Percentiles rank a stretch among this genome's conserved stretches.
Evolutionary conservation across 2,113 vertebrate species (phyloP).

Genomic region (Chaetodon auriga): DNA sequence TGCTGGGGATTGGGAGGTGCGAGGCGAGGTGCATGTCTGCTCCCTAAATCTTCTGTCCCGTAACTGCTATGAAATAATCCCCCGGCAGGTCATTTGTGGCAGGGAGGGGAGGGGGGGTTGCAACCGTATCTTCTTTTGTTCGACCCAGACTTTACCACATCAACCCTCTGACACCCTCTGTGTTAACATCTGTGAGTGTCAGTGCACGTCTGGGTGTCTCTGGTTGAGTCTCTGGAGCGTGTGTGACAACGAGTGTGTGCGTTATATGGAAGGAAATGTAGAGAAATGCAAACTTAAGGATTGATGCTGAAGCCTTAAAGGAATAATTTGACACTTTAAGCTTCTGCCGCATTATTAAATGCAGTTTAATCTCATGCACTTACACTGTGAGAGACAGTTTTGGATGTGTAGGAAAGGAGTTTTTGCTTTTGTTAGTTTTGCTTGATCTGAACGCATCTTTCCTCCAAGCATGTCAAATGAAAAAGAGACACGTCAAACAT

Average conservation of each 20-base stretch:
- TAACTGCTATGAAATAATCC: constrained; percentile 77
- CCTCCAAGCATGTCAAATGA: not conserved
- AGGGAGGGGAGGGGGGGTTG: constrained; percentile 58
- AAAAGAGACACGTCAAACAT: not conserved
- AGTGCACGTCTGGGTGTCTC: constrained; percentile 29
- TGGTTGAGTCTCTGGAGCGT: constrained; percentile 15
- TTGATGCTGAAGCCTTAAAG: no score
- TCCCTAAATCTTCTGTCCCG: constrained; percentile 61
- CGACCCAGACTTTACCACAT: constrained; percentile 59
- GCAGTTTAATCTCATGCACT: no score
- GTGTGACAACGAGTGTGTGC: constrained; percentile 5
- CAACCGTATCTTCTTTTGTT: constrained; percentile 77
- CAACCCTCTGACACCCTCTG: constrained; percentile 66
- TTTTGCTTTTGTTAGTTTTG: no score
- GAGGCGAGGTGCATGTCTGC: constrained; percentile 56
- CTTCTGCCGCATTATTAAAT: no score
- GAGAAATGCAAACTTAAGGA: not conserved
- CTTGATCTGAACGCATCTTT: not conserved
- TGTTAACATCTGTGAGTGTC: constrained; percentile 62
- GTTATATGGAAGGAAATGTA: not conserved
- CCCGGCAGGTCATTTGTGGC: constrained; percentile 60
- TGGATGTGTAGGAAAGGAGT: no score
- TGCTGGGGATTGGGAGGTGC: constrained; percentile 46
- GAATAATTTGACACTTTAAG: no score
- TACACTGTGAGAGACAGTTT: no score